Percentiles rank a stretch among this genome's conserved stretches.
Conservation (phyloP, 1,140 invertebrate genomes). For the Solen grandis region DNA sequence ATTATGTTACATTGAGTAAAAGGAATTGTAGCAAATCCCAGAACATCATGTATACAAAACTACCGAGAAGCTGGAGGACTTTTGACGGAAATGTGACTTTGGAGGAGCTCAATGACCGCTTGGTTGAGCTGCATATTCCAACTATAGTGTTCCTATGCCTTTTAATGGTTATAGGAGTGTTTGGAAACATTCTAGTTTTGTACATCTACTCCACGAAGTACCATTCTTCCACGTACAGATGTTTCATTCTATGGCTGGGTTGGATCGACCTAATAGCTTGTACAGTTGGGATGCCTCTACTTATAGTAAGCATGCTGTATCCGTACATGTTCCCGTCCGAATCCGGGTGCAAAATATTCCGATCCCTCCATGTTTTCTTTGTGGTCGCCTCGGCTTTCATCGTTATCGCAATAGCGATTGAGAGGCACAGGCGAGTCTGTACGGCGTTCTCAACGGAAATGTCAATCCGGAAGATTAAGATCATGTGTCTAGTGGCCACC, state of each 20-base stretch:
- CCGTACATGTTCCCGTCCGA: conserved; percentile 43
- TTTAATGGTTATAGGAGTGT: conserved; percentile 59
- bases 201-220: conserved; percentile 61
- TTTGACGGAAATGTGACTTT: conserved; percentile 21
- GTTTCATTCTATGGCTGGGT: conserved; percentile 50
- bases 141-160: conserved; percentile 32
- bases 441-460: conserved; percentile 33
- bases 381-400: conserved; percentile 39
- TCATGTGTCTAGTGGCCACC: conserved; percentile 35
- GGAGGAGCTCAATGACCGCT: conserved; percentile 17
- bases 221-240: conserved; percentile 38
- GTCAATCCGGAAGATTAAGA: conserved; percentile 24
- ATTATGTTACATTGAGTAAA: too few species aligned
- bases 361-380: conserved; percentile 38
- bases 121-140: conserved; percentile 37
- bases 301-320: conserved; percentile 44
- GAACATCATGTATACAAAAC: conserved; percentile 42
- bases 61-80: conserved; percentile 15
- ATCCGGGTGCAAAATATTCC: conserved; percentile 34
- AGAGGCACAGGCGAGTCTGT: conserved; percentile 37
- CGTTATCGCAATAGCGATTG: conserved; percentile 36
- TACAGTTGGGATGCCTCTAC: conserved; percentile 35
- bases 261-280: conserved; percentile 38
- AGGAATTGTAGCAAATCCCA: too few species aligned
- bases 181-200: conserved; percentile 62